A percentile compares a stretch with the other conserved stretches of the same genome.
Evolutionary conservation across 2,888 invertebrate genomes (phyloP).

Genomic region (Aradus depressus): DNA sequence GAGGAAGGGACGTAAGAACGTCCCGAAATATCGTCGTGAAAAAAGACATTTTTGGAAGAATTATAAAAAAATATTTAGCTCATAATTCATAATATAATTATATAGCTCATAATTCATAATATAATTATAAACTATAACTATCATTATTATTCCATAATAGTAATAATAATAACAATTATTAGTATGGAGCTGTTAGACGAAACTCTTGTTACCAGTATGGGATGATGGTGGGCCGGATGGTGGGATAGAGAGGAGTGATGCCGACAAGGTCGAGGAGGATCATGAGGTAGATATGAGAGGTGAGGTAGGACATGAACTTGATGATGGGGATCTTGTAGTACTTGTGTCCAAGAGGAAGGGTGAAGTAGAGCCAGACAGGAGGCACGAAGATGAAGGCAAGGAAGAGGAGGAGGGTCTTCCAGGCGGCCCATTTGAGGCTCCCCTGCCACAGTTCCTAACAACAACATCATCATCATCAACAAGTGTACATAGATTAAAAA

Average conservation of each 20-base stretch:
- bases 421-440: constrained; percentile 89
- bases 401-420: constrained; percentile 87
- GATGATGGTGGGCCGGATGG: constrained; percentile 57
- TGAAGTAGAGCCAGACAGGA: constrained; percentile 91
- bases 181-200: too few species aligned
- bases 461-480: too few species aligned
- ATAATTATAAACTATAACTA: too few species aligned
- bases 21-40: too few species aligned
- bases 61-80: too few species aligned
- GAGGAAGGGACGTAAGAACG: too few species aligned
- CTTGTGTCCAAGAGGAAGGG: constrained; percentile 86
- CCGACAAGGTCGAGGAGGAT: constrained; percentile 80
- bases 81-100: too few species aligned
- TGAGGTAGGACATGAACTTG: constrained; percentile 98
- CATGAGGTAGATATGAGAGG: constrained; percentile 97
- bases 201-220: constrained; percentile 58
- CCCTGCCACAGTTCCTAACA: constrained; percentile 94
- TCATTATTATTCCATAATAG: too few species aligned
- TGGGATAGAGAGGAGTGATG: constrained; percentile 76
- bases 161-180: too few species aligned
- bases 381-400: constrained; percentile 87
- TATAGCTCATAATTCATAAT: too few species aligned
- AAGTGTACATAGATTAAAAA: too few species aligned
- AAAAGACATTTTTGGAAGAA: too few species aligned
- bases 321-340: constrained; percentile 98